A percentile compares a stretch with the other conserved stretches of the same genome.
phyloP scores from a whole-genome alignment of 92 coral and sea anemone species.

The Heteractis magnifica region DNA sequence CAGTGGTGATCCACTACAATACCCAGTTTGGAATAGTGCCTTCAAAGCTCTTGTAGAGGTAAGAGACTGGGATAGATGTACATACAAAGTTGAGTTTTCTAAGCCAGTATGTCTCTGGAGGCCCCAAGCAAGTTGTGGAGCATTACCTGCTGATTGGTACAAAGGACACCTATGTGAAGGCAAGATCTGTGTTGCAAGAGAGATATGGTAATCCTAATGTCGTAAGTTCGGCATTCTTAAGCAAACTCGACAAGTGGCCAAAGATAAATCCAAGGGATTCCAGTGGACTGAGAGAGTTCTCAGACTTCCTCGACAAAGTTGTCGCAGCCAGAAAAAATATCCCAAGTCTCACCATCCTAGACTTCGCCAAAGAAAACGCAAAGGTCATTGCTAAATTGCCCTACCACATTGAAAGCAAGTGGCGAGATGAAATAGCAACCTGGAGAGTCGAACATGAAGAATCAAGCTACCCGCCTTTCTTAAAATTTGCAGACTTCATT shows the following conservation, averaged over 20 bases:
- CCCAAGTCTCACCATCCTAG: conserved; percentile 36
- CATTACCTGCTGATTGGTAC: too few species aligned
- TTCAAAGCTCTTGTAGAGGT: conserved; percentile 44
- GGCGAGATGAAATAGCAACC: conserved; percentile 19
- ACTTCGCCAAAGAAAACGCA: conserved; percentile 41
- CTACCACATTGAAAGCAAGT: conserved; percentile 20
- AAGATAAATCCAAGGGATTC: conserved; percentile 45
- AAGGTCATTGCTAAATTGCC: conserved; percentile 28
- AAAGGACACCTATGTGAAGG: conserved; percentile 40
- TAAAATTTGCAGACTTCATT: conserved; percentile 27
- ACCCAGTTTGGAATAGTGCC: too few species aligned
- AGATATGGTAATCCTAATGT: conserved; percentile 44
- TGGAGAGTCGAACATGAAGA: conserved; percentile 31
- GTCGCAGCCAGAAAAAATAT: conserved; percentile 46
- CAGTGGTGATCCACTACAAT: too few species aligned
- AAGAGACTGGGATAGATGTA: conserved; percentile 43
- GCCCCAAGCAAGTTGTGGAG: too few species aligned
- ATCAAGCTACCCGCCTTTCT: conserved; percentile 27
- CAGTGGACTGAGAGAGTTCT: conserved; percentile 44
- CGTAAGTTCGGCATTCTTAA: conserved; percentile 34
- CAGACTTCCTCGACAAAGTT: too few species aligned
- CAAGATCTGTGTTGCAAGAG: conserved; percentile 34
- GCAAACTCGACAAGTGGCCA: conserved; percentile 45
- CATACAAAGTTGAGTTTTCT: conserved; percentile 52
- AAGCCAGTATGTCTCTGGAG: conserved; percentile 54